Percentiles rank a stretch among this genome's conserved stretches.
Conservation (phyloP, 1,140 invertebrate species). For the Heliconius eleuchia region DNA sequence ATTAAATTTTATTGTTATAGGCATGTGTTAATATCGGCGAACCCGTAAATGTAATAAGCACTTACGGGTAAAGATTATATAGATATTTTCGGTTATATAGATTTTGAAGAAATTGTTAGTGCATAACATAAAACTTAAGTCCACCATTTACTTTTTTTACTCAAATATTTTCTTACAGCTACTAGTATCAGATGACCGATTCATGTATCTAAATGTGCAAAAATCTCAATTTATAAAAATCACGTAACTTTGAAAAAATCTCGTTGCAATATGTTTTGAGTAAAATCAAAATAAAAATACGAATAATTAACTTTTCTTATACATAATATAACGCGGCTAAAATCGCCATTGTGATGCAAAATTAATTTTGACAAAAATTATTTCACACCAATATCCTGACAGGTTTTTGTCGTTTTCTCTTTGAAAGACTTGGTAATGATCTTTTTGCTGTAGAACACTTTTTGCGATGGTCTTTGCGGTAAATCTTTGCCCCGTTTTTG, state of each 20-base stretch:
- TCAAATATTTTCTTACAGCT: too few relatives aligned
- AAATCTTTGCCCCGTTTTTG: conserved; percentile 1
- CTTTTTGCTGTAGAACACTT: conserved; percentile 22
- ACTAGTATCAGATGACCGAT: too few relatives aligned
- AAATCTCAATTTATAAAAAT: too few relatives aligned
- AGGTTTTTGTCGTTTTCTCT: conserved; percentile 19
- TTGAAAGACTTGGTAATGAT: conserved; percentile 19
- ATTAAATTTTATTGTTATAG: not conserved
- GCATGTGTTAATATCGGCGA: not conserved
- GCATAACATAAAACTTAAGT: too few relatives aligned
- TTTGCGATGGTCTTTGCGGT: conserved; percentile 7
- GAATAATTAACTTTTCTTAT: not conserved
- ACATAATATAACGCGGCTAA: not conserved
- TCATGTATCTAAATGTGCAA: too few relatives aligned
- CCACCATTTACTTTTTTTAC: too few relatives aligned
- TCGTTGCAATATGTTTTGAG: not conserved
- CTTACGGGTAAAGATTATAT: not conserved
- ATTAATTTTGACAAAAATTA: not conserved
- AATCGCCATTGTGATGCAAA: not conserved
- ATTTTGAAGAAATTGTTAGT: too few relatives aligned
- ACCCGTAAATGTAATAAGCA: not conserved
- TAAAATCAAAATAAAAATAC: not conserved
- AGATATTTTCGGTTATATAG: not conserved
- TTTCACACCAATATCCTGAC: not conserved
- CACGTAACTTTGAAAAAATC: not conserved